Evolutionary conservation across 2,888 invertebrate species (phyloP).

Genomic region (Anoplius nigerrimus): DNA sequence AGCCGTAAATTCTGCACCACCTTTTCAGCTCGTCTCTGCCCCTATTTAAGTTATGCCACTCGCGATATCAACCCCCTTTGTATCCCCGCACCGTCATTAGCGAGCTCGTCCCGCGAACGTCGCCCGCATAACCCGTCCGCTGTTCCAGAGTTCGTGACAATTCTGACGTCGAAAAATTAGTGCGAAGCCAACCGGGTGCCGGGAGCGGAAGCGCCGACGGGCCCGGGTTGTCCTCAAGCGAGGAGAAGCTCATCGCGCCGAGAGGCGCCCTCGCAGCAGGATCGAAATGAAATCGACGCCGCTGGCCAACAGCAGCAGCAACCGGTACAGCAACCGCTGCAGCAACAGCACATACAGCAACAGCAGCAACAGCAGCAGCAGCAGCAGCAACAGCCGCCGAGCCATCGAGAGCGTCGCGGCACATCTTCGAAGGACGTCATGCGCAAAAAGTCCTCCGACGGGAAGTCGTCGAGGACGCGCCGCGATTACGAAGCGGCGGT

Average conservation of each 20-base stretch:
- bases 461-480: constrained; percentile 28
- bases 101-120: constrained; percentile 21
- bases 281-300: neutral
- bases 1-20: no score
- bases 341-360: no score
- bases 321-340: no score
- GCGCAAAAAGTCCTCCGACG: constrained; percentile 18
- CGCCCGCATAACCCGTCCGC: constrained; percentile 30
- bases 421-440: neutral
- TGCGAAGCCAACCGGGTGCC: constrained; percentile 52
- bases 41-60: no score
- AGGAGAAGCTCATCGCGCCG: neutral
- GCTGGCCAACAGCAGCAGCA: neutral
- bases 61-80: no score
- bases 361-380: constrained; percentile 7
- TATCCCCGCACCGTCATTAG: neutral
- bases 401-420: neutral
- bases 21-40: no score
- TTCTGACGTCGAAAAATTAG: constrained; percentile 90
- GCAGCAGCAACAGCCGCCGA: neutral
- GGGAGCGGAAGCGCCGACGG: neutral
- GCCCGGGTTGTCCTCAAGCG: neutral
- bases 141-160: constrained; percentile 88
- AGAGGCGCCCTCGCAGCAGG: neutral
- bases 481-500: neutral